Evolutionary conservation across 1,140 invertebrate genomes (phyloP), one percentile per base, ranked within the genome.

Genomic region (Pseudomyrmex concolor): DNA sequence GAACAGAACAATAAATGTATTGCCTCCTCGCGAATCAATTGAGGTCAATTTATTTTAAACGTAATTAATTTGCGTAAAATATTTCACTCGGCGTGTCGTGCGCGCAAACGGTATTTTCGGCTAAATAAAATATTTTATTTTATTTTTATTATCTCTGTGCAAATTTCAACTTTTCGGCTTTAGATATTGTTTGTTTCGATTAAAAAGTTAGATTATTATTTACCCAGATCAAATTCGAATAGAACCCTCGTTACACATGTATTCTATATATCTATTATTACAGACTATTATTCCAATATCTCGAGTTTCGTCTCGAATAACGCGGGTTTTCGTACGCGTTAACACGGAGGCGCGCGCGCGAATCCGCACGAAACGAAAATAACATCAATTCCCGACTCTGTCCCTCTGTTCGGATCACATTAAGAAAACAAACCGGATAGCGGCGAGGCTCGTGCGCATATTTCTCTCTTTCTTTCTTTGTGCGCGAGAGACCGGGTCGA

Each of bases 401-500:
- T 54, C 45, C 57, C 48, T 22, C 25, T 34, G 43, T 17, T 62
- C 19, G 67, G 84, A 85, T 73, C 62, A 54, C 81, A 87, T 87
- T 74, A 87, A 87, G 85, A 87, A 87, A 87, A 88, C 86, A 81
- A 71, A 87, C 67, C 50, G 85, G 12, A 45, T 66, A n/a, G 57
- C n/a, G 0, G 0, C 34, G 34, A 7, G 34, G 66, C 43, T 55
- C 13, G 68, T n/a, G 63, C 34, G 45, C n/a, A 74, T 80, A 25
- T 57, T 22, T 17, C 67, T 55, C 64, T 22, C 12, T 8, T 25
- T 59, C 54, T 70, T 48, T 43, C 60, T 4, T 64, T 43, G 12
- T 19, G 17, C 17, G 54, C 25, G 55, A 60, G 66, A 13, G 22
- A 59, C 83, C 48, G 51, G 7, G 25, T 13, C 25, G 25, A 64